Conservation (phyloP, 2,113 vertebrate species). For the Heloderma charlesbogerti region DNA sequence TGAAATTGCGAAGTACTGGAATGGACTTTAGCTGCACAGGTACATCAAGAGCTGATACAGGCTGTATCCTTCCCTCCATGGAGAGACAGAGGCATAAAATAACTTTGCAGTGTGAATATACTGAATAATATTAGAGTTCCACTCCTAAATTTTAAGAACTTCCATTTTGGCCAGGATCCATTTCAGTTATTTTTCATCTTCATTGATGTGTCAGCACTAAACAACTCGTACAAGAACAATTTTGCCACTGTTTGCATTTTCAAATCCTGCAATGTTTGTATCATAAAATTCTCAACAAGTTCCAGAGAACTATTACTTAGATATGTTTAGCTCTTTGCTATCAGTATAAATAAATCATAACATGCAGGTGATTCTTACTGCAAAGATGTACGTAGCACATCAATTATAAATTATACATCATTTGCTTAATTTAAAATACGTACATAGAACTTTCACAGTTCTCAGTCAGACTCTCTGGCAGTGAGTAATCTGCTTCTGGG, state of each 20-base stretch:
- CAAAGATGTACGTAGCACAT: constrained; percentile 13
- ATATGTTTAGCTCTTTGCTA: constrained; percentile 11
- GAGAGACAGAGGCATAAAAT: constrained; percentile 1
- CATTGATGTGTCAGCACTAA: constrained; percentile 46
- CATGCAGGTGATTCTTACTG: constrained; percentile 24
- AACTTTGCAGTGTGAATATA: neutral
- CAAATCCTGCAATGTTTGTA: constrained; percentile 22
- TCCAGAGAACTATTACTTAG: constrained; percentile 38
- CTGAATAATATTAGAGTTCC: neutral
- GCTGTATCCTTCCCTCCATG: constrained; percentile 24
- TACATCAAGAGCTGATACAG: neutral
- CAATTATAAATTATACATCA: constrained; percentile 21
- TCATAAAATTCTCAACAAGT: constrained; percentile 29
- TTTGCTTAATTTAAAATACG: constrained; percentile 18
- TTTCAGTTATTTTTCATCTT: constrained; percentile 58
- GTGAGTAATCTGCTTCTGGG: neutral
- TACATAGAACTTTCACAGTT: neutral
- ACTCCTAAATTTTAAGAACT: constrained; percentile 29
- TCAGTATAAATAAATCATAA: constrained; percentile 45
- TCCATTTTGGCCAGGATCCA: constrained; percentile 35
- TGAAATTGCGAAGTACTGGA: neutral
- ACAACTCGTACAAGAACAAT: constrained; percentile 10
- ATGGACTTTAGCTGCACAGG: neutral
- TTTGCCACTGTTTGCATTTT: constrained; percentile 47
- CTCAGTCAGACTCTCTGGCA: neutral